Conservation (phyloP, 37 sponge, comb jelly and placozoan species). For the Bolinopsis microptera region DNA sequence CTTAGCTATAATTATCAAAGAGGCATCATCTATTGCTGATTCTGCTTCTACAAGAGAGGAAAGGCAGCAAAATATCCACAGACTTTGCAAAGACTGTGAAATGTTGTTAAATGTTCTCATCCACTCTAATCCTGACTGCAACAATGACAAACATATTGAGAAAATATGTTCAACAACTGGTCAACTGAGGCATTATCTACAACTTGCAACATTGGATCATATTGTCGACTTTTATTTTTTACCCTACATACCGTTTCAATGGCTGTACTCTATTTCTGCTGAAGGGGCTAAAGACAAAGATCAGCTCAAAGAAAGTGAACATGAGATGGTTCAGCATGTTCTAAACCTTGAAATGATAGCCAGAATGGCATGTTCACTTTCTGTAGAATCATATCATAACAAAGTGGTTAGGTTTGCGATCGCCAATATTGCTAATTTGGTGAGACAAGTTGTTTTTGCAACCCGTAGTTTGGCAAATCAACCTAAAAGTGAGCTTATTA, state of each 20-base stretch:
- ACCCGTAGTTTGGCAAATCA: slow-evolving; percentile 33
- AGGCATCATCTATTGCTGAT: slow-evolving; percentile 5
- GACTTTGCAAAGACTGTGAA: slow-evolving; percentile 51
- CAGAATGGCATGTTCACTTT: slow-evolving; percentile 61
- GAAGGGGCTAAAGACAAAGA: slow-evolving; percentile 43
- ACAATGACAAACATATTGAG: slow-evolving; percentile 43
- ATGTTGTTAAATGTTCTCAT: neutral
- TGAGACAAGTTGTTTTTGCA: slow-evolving; percentile 60
- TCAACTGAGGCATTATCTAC: slow-evolving; percentile 39
- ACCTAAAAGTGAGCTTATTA: slow-evolving; percentile 8
- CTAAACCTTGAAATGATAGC: slow-evolving; percentile 49
- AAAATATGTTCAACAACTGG: slow-evolving; percentile 42
- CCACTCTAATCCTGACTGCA: slow-evolving; percentile 1
- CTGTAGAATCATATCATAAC: slow-evolving; percentile 21
- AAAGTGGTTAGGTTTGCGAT: slow-evolving; percentile 48
- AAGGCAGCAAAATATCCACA: slow-evolving; percentile 18
- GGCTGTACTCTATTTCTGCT: neutral
- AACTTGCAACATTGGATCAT: slow-evolving; percentile 63
- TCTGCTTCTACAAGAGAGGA: slow-evolving; percentile 51
- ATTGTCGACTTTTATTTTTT: slow-evolving; percentile 60
- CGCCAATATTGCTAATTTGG: neutral
- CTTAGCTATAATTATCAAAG: neutral
- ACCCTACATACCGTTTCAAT: slow-evolving; percentile 56
- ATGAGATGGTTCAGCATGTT: slow-evolving; percentile 59
- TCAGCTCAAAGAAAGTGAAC: slow-evolving; percentile 34